Conservation (phyloP, 2,113 vertebrate species). For the Grammomys dolichurus region DNA sequence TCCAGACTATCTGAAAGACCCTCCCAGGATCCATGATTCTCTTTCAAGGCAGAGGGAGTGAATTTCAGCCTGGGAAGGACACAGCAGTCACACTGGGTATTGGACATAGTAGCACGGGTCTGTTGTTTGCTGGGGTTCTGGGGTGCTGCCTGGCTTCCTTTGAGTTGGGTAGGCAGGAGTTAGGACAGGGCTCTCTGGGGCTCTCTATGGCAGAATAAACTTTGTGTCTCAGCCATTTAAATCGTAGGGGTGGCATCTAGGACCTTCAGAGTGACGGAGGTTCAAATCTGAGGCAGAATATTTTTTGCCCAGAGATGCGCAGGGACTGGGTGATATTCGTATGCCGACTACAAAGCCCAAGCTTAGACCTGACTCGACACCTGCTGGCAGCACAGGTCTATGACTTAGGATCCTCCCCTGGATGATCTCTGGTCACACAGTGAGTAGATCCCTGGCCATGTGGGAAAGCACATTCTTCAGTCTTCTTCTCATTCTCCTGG, state of each 20-base stretch:
- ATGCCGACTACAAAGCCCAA: not conserved
- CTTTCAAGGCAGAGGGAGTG: too few species aligned
- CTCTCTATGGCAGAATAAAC: not conserved
- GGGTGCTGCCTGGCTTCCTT: not conserved
- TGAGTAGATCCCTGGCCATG: accelerated
- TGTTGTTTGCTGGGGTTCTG: not conserved
- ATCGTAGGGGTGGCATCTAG: accelerated
- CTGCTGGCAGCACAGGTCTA: not conserved
- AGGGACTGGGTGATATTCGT: not conserved
- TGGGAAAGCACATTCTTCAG: not conserved
- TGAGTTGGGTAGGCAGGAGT: not conserved
- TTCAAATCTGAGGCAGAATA: not conserved
- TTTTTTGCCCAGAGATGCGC: not conserved
- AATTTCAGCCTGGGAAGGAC: too few species aligned
- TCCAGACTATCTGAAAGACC: too few species aligned
- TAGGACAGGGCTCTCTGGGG: not conserved
- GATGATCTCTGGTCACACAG: not conserved
- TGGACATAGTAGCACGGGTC: accelerated
- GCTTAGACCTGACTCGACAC: not conserved
- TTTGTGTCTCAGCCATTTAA: not conserved
- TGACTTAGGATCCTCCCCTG: not conserved
- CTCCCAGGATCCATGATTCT: too few species aligned
- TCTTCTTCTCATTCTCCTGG: not conserved
- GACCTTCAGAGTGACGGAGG: not conserved
- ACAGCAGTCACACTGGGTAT: not conserved